A percentile compares a stretch with the other conserved stretches of the same genome.
These are phyloP conservation scores for Jaculus jaculus DNA, from an alignment of 2,113 vertebrate genomes.

Conservation along the genomic window DNA sequence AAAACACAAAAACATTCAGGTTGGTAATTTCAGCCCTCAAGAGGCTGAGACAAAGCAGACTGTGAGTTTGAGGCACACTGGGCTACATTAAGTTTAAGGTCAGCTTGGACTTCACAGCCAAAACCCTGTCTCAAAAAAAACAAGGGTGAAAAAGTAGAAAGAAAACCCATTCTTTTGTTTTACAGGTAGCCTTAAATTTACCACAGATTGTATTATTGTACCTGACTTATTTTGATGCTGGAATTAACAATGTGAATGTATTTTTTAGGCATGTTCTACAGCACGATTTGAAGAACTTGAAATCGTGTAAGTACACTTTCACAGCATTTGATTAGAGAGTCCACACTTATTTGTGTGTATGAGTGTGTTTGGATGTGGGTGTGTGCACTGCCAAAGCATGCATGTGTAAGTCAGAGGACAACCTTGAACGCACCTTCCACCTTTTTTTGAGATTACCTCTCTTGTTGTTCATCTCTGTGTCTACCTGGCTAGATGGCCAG, in stretches of 20 bases:
- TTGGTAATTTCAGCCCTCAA: no score
- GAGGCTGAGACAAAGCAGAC: background rate
- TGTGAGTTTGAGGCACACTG: no score
- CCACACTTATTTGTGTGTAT: background rate
- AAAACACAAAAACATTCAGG: constrained; percentile 2
- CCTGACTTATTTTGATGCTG: background rate
- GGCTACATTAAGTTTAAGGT: background rate
- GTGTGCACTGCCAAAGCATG: no score
- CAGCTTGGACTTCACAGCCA: background rate
- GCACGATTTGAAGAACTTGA: constrained; percentile 82
- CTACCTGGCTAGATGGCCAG: no score
- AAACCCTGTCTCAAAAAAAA: background rate
- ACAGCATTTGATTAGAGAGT: constrained; percentile 42
- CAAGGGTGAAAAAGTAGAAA: background rate
- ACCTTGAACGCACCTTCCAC: no score
- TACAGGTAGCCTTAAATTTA: background rate
- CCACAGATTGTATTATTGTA: background rate
- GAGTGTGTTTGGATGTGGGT: no score
- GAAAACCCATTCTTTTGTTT: background rate
- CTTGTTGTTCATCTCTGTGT: no score
- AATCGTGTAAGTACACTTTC: constrained; percentile 83
- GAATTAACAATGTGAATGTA: constrained; percentile 68
- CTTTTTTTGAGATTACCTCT: no score
- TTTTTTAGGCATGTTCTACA: constrained; percentile 80
- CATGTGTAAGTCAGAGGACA: no score